A percentile compares a stretch with the other conserved stretches of the same genome.
Conservation (phyloP, 2,113 vertebrate species). For the Phoenicopterus ruber region DNA sequence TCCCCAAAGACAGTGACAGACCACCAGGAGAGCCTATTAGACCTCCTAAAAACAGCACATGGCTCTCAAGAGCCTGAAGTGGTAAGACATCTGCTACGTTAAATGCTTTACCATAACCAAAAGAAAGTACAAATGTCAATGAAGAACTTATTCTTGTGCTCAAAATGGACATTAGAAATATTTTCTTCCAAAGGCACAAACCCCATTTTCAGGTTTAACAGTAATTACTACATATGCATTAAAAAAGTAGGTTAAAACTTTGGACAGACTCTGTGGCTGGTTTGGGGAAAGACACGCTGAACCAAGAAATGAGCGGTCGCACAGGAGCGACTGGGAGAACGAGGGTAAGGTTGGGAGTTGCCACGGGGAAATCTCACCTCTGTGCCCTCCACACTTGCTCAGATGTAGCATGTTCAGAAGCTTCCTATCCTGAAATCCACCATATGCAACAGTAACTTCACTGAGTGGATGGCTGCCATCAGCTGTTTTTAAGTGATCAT, state of each 20-base stretch:
- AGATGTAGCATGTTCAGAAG: not conserved
- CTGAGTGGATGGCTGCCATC: not conserved
- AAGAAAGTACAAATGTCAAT: not conserved
- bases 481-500: not conserved
- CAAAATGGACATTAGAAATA: not conserved
- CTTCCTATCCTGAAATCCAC: not conserved
- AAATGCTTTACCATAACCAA: not conserved
- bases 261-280: not conserved
- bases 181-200: not conserved
- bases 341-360: not conserved
- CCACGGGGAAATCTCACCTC: not conserved
- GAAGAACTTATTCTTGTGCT: not conserved
- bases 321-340: fast-evolving
- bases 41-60: not conserved
- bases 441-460: not conserved
- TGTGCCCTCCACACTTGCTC: not conserved
- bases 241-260: not conserved
- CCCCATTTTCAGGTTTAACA: not conserved
- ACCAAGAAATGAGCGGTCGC: not conserved
- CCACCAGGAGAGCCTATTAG: not conserved
- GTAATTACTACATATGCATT: not conserved
- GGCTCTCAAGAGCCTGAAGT: not conserved
- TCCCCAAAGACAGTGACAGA: not conserved
- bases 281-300: not conserved
- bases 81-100: not conserved